Evolutionary conservation across 2,888 invertebrate species (phyloP).

Genomic region (Chymomyza caudatula): DNA sequence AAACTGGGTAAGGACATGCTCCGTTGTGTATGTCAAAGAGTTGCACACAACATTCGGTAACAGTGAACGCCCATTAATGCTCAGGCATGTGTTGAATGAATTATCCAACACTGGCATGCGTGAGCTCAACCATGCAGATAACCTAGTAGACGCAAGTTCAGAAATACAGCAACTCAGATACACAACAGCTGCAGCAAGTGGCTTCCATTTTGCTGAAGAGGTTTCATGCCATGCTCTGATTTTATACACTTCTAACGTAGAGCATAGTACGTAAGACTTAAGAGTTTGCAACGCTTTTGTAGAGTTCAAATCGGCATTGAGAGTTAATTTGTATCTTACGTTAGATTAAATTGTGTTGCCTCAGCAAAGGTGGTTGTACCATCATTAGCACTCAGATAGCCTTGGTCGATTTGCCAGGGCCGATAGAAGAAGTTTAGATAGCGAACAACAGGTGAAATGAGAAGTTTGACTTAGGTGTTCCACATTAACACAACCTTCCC

Average conservation of each 20-base stretch:
- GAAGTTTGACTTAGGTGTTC: too few relatives aligned
- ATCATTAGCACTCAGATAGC: too few relatives aligned
- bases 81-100: slow-evolving; percentile 52
- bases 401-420: too few relatives aligned
- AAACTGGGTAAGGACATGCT: neutral
- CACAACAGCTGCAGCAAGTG: neutral
- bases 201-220: neutral
- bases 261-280: neutral
- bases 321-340: too few relatives aligned
- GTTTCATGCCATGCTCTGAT: neutral
- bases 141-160: neutral
- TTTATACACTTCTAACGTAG: neutral
- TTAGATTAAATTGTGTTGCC: too few relatives aligned
- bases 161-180: neutral
- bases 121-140: neutral
- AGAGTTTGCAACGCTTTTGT: neutral
- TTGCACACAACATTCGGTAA: slow-evolving; percentile 12
- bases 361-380: too few relatives aligned
- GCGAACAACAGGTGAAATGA: too few relatives aligned
- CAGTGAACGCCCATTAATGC: slow-evolving; percentile 36
- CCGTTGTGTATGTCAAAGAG: neutral
- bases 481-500: too few relatives aligned
- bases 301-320: too few relatives aligned
- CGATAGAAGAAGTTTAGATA: too few relatives aligned
- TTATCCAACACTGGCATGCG: slow-evolving; percentile 39